Base-by-base conservation (phyloP, 2,888 invertebrate genomes). In the Nomada hirtipes region DNA sequence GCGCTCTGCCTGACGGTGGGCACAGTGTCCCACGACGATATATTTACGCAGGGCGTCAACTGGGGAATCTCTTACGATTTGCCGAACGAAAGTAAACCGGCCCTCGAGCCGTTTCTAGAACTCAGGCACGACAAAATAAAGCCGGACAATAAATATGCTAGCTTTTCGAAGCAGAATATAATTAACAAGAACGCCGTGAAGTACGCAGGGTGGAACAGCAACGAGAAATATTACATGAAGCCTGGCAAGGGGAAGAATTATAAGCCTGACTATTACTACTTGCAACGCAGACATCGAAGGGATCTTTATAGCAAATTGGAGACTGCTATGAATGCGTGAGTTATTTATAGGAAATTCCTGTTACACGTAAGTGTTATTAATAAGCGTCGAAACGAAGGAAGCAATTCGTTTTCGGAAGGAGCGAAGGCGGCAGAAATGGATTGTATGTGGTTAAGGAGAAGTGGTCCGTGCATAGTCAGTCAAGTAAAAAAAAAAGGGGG, bases 281-380 rank as follows among this genome's bases (percentile, higher is more conserved):
- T 95, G 42, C 95, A 95, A 89, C 94, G 97, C 18, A 94, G 96
- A 68, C 96, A 95, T 82, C 94, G 97, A 0, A 92, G 97, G 20
- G 96, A 96, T 73, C 94, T 97, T 29, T 97, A 97, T 91, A 95
- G 95, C 71, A 96, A 96, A 90, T 89, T 97, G 72, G 97, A 97
- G 91, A 91, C 95, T 7, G 95, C 96, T 80, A 95, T 97, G 92
- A 95, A 96, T 88, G 96, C 96, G 97, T 97, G 92, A 95, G 95
- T 94, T 59, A 11, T 63, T 29, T 4, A 23, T 7, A 13, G 15
- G 0, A 18, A 11, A 18, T 61, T 42, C 10, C 2, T 4, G n/a
- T n/a, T 10, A n/a, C n/a, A 9, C 18, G 20, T 7, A n/a, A 53
- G 10, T 4, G 10, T 18, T 9, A 9, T 53, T n/a, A 53, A 53